Percentiles rank a stretch among this genome's conserved stretches.
phyloP scores from a whole-genome alignment of 2,888 invertebrate species.

The Tholera decimalis region DNA sequence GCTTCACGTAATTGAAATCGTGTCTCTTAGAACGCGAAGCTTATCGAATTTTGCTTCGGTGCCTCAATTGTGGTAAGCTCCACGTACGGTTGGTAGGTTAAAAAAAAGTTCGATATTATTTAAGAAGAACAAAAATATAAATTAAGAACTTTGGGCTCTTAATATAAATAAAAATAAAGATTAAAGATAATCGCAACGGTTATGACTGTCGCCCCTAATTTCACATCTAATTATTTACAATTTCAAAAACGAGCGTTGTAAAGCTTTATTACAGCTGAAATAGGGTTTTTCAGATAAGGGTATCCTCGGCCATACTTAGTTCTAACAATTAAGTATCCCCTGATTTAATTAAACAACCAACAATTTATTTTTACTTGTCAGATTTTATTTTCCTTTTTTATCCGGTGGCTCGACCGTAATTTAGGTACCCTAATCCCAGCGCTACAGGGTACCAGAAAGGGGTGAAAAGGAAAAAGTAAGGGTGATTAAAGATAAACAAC shows the following conservation, averaged over 20 bases:
- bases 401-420: constrained; percentile 76
- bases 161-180: constrained; percentile 34
- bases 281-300: constrained; percentile 54
- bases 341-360: constrained; percentile 68
- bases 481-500: constrained; percentile 90
- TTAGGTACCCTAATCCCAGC: constrained; percentile 84
- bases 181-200: constrained; percentile 38
- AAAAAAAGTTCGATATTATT: background rate
- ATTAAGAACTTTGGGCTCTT: background rate
- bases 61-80: too few relatives aligned
- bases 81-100: background rate
- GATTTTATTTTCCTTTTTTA: constrained; percentile 67
- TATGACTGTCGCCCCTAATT: constrained; percentile 40
- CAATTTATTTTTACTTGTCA: constrained; percentile 67
- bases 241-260: constrained; percentile 54
- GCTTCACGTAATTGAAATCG: background rate
- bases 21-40: background rate
- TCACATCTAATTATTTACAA: constrained; percentile 49
- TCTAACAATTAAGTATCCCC: constrained; percentile 61
- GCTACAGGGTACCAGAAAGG: constrained; percentile 76
- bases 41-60: background rate
- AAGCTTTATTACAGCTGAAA: constrained; percentile 52
- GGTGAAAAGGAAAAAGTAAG: constrained; percentile 84
- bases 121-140: background rate
- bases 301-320: constrained; percentile 57